Percentiles rank a stretch among this genome's conserved stretches.
Conservation (phyloP, 2,888 invertebrate genomes). For the Monopis laevigella region DNA sequence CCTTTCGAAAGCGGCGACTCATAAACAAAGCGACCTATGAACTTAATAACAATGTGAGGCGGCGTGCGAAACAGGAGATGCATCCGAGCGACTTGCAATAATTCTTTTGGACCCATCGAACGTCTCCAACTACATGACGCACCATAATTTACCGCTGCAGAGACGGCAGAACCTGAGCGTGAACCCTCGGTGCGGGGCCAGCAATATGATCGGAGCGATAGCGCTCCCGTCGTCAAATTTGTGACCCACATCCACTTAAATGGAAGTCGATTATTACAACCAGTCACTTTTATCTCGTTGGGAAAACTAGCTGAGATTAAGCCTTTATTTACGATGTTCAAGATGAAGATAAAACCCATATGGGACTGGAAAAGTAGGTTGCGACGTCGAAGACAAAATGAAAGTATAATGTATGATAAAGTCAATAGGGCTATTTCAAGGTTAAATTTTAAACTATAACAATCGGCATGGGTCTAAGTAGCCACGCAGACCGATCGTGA, state of each 20-base stretch:
- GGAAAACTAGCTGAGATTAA: constrained; percentile 7
- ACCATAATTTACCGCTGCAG: constrained; percentile 38
- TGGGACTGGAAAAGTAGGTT: no score
- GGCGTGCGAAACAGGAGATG: constrained; percentile 65
- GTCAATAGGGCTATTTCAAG: constrained; percentile 1
- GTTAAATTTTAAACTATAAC: not conserved
- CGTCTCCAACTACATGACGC: constrained; percentile 41
- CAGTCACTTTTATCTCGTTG: constrained; percentile 8
- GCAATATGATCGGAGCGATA: constrained; percentile 40
- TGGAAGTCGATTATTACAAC: constrained; percentile 30
- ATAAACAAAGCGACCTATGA: constrained; percentile 65
- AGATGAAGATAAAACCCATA: constrained; percentile 3
- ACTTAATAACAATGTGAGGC: constrained; percentile 63
- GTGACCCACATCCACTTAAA: constrained; percentile 46
- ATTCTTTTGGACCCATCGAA: constrained; percentile 51
- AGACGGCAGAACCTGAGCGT: constrained; percentile 39
- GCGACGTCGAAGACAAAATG: no score
- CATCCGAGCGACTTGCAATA: constrained; percentile 51
- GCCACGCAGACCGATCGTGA: constrained; percentile 33
- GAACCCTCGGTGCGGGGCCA: constrained; percentile 29
- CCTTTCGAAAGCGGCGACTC: constrained; percentile 61
- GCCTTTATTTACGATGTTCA: constrained; percentile 9
- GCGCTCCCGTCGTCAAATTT: constrained; percentile 40
- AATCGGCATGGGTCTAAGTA: constrained; percentile 5
- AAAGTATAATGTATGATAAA: constrained; percentile 3